phyloP scores from a whole-genome alignment of 92 coral and sea anemone genomes.

The Umimayanthus kanabou region DNA sequence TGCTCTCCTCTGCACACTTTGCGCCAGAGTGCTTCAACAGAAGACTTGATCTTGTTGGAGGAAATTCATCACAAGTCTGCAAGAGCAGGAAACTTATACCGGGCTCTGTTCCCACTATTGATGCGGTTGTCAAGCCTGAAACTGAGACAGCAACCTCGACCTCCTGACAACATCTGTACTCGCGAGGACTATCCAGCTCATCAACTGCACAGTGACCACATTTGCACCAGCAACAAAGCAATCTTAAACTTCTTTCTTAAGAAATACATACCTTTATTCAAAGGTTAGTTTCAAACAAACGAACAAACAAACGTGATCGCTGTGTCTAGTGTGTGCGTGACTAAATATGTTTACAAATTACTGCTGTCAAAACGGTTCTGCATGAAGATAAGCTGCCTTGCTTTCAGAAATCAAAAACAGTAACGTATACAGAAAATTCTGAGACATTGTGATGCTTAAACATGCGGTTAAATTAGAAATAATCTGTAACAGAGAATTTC shows the following conservation, averaged over 20 bases:
- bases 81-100: conserved; percentile 7
- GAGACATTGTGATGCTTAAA: not conserved
- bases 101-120: not conserved
- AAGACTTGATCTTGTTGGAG: too few relatives aligned
- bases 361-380: not conserved
- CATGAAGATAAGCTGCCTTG: not conserved
- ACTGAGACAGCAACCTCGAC: conserved; percentile 26
- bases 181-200: conserved; percentile 28
- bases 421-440: not conserved
- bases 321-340: not conserved
- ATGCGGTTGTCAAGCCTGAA: not conserved
- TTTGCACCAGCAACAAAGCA: conserved; percentile 24
- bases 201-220: conserved; percentile 30
- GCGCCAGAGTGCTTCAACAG: conserved; percentile 24
- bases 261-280: not conserved
- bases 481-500: not conserved
- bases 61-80: not conserved
- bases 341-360: not conserved
- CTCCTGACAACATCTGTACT: conserved; percentile 46
- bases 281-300: not conserved
- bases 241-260: not conserved
- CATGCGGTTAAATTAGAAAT: conserved; percentile 3
- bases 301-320: not conserved
- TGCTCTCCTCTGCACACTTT: conserved; percentile 51
- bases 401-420: conserved; percentile 4